These are phyloP conservation scores for Sepioteuthis lessoniana DNA, from an alignment of 2,888 invertebrate species.

Conservation along the genomic window DNA sequence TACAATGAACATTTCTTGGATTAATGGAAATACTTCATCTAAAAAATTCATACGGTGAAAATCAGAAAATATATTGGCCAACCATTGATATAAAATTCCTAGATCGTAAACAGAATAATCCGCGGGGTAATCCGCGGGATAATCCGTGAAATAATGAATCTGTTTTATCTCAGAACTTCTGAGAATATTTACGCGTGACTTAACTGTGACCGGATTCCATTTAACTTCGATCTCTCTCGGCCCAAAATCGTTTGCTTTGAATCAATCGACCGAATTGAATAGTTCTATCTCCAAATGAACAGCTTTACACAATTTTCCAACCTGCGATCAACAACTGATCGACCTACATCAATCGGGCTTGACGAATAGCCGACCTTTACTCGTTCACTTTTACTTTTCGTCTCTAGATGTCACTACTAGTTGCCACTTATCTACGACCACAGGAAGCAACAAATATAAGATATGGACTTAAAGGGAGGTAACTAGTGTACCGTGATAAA, in stretches of 20 bases:
- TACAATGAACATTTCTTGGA: too few species aligned
- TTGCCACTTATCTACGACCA: not conserved
- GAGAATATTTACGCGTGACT: not conserved
- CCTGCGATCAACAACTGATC: not conserved
- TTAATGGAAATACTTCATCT: too few species aligned
- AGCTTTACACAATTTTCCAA: not conserved
- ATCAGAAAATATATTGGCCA: not conserved
- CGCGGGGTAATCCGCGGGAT: too few species aligned
- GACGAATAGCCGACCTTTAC: not conserved
- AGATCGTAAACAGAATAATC: too few species aligned
- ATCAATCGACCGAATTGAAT: not conserved
- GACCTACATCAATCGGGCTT: not conserved
- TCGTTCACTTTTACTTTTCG: not conserved
- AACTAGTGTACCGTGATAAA: not conserved
- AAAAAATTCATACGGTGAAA: not conserved
- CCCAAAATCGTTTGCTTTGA: not conserved
- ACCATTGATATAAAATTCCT: too few species aligned
- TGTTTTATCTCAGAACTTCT: too few species aligned
- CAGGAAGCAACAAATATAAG: not conserved
- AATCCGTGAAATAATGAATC: too few species aligned
- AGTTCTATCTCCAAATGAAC: not conserved
- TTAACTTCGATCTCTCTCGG: not conserved
- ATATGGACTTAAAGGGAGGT: not conserved
- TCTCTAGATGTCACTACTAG: not conserved
- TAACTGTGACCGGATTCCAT: not conserved